Evolutionary conservation across 2,113 vertebrate genomes (phyloP).

Genomic region (Reinhardtius hippoglossoides): DNA sequence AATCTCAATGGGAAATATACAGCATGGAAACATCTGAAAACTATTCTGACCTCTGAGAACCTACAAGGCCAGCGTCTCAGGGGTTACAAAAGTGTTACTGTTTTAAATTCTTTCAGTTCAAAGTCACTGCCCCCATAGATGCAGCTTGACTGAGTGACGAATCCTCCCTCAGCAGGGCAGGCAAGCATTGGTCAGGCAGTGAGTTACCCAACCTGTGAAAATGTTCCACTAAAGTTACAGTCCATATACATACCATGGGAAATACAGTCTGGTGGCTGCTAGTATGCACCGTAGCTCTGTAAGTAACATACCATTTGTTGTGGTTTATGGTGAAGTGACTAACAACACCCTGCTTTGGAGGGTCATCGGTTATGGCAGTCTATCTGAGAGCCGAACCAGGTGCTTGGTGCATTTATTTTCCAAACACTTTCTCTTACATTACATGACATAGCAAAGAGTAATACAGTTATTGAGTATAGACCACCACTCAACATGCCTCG

Average conservation of each 20-base stretch:
- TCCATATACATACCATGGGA: neutral
- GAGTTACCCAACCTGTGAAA: neutral
- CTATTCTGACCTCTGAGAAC: neutral
- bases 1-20: constrained; percentile 4
- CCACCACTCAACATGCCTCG: too few relatives aligned
- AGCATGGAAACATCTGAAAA: constrained; percentile 7
- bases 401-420: too few relatives aligned
- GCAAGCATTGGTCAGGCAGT: neutral
- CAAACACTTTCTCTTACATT: too few relatives aligned
- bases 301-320: too few relatives aligned
- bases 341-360: neutral
- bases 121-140: neutral
- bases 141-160: neutral
- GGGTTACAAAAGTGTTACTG: neutral
- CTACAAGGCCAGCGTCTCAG: neutral
- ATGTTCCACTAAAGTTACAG: too few relatives aligned
- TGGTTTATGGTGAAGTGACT: too few relatives aligned
- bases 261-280: neutral
- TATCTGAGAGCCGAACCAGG: too few relatives aligned
- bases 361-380: neutral
- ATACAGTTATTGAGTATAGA: too few relatives aligned
- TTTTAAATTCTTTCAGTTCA: neutral
- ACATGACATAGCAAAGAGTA: too few relatives aligned
- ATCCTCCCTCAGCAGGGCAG: neutral
- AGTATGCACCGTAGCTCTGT: neutral